Base-by-base conservation (phyloP, 1,140 invertebrate genomes). In the Trissolcus basalis region DNA sequence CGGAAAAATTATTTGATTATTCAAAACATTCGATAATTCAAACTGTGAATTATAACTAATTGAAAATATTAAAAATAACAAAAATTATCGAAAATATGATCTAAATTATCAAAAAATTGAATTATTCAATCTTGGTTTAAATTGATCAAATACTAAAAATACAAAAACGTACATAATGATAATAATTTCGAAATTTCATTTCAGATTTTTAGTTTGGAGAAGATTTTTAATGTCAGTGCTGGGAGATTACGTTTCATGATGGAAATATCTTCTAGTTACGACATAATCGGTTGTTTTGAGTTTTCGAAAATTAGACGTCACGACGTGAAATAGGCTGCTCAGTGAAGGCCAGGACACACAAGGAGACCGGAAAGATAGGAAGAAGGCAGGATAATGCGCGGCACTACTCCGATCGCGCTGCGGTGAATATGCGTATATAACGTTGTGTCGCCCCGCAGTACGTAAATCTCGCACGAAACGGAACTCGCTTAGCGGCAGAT, bases 401-500 rank as follows among this genome's bases (percentile, higher is more conserved):
- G n/a, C n/a, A n/a, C 44, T 51, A 48, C 56, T 72, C 58, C 45
- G 74, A 79, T 78, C 70, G 50, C 70, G 50, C 58, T n/a, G 70
- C 56, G 55, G 73, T 59, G 71, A 73, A n/a, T 11, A 69, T 53
- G 67, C 64, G 74, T 60, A 67, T n/a, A n/a, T 19, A 68, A 69
- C 70, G 53, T 65, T 58, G 50, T 63, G 63, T 77, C 59, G 80
- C 78, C 75, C 78, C 67, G 70, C 72, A 81, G 81, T 84, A 82
- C 81, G 83, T 85, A 83, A 85, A 85, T 85, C 82, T 84, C 75
- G 77, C 53, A 58, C 67, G 80, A 79, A 84, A 77, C 82, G 83
- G 83, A 84, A 82, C 80, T 85, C 82, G 83, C 81, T 83, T 85
- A 83, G 80, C 74, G 79, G 81, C 80, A 85, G 85, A 86, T 86